phyloP scores from a whole-genome alignment of 2,888 invertebrate species.

The Lasioglossum oenotherae region DNA sequence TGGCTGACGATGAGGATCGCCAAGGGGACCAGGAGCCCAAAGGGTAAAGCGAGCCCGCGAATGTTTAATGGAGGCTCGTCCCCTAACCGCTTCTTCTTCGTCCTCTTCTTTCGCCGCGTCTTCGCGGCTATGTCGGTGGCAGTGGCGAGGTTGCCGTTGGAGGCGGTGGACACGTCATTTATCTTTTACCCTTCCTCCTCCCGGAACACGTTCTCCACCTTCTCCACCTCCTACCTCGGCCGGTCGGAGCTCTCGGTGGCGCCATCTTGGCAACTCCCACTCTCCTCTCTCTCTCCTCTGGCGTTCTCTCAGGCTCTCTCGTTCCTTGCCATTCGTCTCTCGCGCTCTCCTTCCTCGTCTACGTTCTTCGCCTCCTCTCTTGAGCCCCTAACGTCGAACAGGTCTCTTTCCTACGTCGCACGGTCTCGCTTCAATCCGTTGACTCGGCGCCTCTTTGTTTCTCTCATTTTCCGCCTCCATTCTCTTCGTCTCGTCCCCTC shows the following conservation, averaged over 20 bases:
- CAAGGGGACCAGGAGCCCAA: conserved; percentile 50
- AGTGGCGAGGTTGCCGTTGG: conserved; percentile 67
- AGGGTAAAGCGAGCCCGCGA: conserved; percentile 75
- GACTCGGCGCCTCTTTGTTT: conserved; percentile 66
- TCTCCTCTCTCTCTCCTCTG: conserved; percentile 59
- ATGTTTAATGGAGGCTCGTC: conserved; percentile 78
- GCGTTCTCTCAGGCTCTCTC: conserved; percentile 58
- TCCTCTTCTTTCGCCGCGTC: conserved; percentile 70
- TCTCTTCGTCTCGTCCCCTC: conserved; percentile 56
- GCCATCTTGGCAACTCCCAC: conserved; percentile 84
- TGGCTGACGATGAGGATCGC: conserved; percentile 31
- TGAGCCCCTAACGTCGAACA: conserved; percentile 24
- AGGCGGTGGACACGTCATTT: conserved; percentile 83
- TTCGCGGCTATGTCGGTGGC: conserved; percentile 68
- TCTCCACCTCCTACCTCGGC: conserved; percentile 69
- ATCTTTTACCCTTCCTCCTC: conserved; percentile 82
- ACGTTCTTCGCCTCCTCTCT: conserved; percentile 36
- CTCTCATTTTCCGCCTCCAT: conserved; percentile 68
- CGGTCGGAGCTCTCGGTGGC: conserved; percentile 76
- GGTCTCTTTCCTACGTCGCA: conserved; percentile 16
- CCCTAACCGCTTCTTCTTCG: conserved; percentile 64
- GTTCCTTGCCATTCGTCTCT: conserved; percentile 59
- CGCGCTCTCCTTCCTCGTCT: conserved; percentile 41
- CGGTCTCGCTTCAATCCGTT: conserved; percentile 18
- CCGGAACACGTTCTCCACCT: conserved; percentile 66